Conservation (phyloP, 2,888 invertebrate species). For the Eurytoma californica region DNA sequence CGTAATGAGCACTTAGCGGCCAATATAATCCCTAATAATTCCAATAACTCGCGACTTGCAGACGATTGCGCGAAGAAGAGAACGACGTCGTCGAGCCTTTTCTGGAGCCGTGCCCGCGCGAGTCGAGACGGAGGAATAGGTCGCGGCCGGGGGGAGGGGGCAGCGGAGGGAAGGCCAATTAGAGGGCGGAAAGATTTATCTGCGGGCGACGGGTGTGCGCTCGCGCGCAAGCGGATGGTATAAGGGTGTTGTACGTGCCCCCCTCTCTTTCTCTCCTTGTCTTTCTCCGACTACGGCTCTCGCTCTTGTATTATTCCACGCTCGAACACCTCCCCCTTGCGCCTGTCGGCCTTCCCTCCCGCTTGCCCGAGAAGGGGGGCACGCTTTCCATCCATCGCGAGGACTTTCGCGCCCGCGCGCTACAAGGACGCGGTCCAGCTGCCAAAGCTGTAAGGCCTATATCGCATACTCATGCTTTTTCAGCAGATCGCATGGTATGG, state of each 20-base stretch:
- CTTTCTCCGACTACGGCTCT: conserved; percentile 51
- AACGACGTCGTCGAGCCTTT: conserved; percentile 26
- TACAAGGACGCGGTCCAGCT: conserved; percentile 69
- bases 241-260: conserved; percentile 63
- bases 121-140: conserved; percentile 38
- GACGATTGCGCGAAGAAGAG: conserved; percentile 8
- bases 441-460: conserved; percentile 60
- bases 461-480: conserved; percentile 21
- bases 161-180: conserved; percentile 74
- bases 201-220: conserved; percentile 74
- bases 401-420: conserved; percentile 45
- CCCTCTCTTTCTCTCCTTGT: not conserved
- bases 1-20: conserved; percentile 71
- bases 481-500: not conserved
- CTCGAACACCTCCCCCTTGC: conserved; percentile 63
- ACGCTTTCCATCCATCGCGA: conserved; percentile 40
- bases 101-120: conserved; percentile 48
- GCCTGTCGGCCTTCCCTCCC: conserved; percentile 8
- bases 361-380: not conserved
- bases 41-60: conserved; percentile 69
- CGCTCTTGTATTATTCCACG: conserved; percentile 71
- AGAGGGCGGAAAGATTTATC: conserved; percentile 75
- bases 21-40: conserved; percentile 74
- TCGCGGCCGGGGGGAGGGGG: conserved; percentile 62
- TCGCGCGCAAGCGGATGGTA: conserved; percentile 26